Conservation (phyloP, 2,888 invertebrate species). For the Neocrepidodera transversa region DNA sequence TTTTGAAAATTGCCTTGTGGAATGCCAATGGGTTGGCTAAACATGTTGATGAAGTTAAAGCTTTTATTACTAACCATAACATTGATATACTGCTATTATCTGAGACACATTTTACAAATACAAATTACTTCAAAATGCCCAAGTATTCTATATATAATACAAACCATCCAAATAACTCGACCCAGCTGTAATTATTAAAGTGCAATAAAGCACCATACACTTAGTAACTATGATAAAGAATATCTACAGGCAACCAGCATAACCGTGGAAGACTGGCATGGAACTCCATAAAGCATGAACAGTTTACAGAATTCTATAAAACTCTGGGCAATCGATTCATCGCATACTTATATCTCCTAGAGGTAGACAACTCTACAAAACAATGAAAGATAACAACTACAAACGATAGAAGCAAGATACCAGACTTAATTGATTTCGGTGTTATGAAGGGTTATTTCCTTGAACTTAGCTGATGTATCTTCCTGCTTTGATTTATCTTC, state of each 20-base stretch:
- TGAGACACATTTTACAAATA: background rate
- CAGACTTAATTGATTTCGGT: too few relatives aligned
- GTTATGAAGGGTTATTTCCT: too few relatives aligned
- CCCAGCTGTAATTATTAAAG: background rate
- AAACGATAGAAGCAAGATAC: too few relatives aligned
- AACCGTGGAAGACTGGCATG: background rate
- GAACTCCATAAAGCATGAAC: background rate
- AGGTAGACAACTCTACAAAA: too few relatives aligned
- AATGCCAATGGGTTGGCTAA: conserved; percentile 39
- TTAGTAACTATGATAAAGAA: conserved; percentile 11
- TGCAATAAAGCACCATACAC: background rate
- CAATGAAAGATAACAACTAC: too few relatives aligned
- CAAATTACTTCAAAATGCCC: background rate
- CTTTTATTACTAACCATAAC: conserved; percentile 29
- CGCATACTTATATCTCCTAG: too few relatives aligned
- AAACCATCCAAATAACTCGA: conserved; percentile 26
- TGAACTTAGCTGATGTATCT: too few relatives aligned
- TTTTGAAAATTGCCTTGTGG: conserved; percentile 25
- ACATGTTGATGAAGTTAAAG: conserved; percentile 37
- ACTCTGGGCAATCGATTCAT: too few relatives aligned
- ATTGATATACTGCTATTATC: background rate
- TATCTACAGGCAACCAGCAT: background rate
- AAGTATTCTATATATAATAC: conserved; percentile 25
- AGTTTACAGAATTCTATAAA: too few relatives aligned
- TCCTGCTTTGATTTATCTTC: too few relatives aligned